Base-by-base conservation (phyloP, 2,888 invertebrate species). In the Lochmaea crataegi region DNA sequence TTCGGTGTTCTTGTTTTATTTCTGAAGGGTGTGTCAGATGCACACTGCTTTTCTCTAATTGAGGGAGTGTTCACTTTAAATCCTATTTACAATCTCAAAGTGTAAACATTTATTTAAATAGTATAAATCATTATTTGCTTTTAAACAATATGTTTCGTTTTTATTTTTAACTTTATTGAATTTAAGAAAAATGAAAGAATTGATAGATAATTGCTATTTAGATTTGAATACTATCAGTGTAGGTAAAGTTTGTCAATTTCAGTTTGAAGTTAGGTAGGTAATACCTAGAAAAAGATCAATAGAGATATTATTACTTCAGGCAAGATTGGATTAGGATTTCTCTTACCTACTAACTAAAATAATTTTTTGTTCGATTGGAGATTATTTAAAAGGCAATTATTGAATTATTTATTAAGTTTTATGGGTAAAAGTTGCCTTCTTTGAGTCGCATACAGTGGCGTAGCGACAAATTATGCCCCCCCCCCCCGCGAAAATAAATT, bases 11-110 rank as follows among this genome's bases (percentile, higher is more conserved):
- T 56, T 58, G 26, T 32, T 58, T 58, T 58, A 22, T 14, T n/a
- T 26, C 14, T 32, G 32, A 58, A 58, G 58, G 58, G 58, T 58
- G 58, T 58, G 58, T 58, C 58, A 16, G 18, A 53, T 53, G 10
- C 16, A 53, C 53, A 53, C 18, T 18, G 53, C 53, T 53, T 53
- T 53, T 53, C 53, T 53, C 10, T 53, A 16, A 53, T 53, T 53
- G 16, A 53, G 53, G 53, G 53, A 53, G 53, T 53, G 53, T 53
- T 16, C 16, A 53, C 16, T 53, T 16, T 45, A 4, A 45, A 45
- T 45, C 14, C 14, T 45, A 45, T 45, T 45, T 18, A 53, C 53
- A n/a, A 51, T 51, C 2, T n/a, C 2, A n/a, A 53, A 10, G 53
- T 53, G 16, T 53, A 12, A 45, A 45, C 18, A 10, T 18, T 9